Evolutionary conservation across 2,797 vertebrate genomes (phyloP), one percentile per base, ranked within the genome.

Genomic region (Helostoma temminkii): DNA sequence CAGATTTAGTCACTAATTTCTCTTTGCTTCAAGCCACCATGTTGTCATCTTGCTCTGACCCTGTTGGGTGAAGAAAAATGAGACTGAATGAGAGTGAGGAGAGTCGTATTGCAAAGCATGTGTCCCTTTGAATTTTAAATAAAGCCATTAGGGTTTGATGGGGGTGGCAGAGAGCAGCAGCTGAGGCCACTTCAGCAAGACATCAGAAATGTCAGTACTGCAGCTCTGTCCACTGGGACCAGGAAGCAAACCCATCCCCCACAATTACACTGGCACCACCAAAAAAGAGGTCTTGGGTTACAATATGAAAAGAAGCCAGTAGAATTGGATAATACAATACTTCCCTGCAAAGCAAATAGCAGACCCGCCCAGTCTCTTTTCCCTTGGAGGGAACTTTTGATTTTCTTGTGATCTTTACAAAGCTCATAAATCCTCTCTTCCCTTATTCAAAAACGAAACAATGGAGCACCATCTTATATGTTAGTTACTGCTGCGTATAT

Each of bases 11-110:
- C 82, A 79, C 90, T 91, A 36, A 81, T 81, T 61, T 61, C 53
- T 85, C 76, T 93, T 94, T 41, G 91, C 86, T 37, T 95, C 92
- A 8, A 94, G 91, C 93, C 93, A 95, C 93, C 93, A 93, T 32
- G 93, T 94, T 36, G 83, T 94, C 93, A 94, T 94, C n/a, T 93
- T 92, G 22, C 93, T 92, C 88, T 95, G 95, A 9, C 92, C 94
- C 94, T 94, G 77, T 59, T 69, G 58, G 73, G 76, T 62, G 34
- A 39, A 78, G 18, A 68, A 58, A 71, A 39, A 25, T 4, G 42
- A 61, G 58, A 64, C 39, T 19, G 34, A 49, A 11, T 4, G 36
- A 26, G 34, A 65, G 49, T 68, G 22, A 46, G 0, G 11, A 3
- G 81, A 70, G 66, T 88, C 74, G 64, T 74, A 63, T 77, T 81